phyloP scores from a whole-genome alignment of 1,140 invertebrate species.

The Heliothis subflexa region DNA sequence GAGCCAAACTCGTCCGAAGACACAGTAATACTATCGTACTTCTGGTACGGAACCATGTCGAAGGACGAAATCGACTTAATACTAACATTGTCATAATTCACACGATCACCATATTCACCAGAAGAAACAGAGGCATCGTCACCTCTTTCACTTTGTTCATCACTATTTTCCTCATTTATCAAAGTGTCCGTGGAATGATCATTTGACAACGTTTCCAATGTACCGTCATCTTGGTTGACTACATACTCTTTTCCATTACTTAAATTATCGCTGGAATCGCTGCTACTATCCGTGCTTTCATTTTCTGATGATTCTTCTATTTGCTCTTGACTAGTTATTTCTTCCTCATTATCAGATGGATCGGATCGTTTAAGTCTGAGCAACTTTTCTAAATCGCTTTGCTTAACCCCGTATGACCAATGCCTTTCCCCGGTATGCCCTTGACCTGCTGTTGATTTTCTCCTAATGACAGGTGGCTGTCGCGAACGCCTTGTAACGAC shows the following conservation, averaged over 20 bases:
- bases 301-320: conserved; percentile 56
- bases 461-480: conserved; percentile 79
- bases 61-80: conserved; percentile 83
- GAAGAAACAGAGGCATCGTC: conserved; percentile 71
- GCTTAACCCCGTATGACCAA: conserved; percentile 82
- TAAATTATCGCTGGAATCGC: conserved; percentile 73
- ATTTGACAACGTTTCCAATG: conserved; percentile 75
- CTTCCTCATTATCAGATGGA: conserved; percentile 76
- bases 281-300: conserved; percentile 70
- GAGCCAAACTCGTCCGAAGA: conserved; percentile 84
- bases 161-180: conserved; percentile 81
- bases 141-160: conserved; percentile 58
- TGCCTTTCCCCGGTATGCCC: conserved; percentile 71
- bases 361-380: conserved; percentile 78
- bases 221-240: conserved; percentile 74
- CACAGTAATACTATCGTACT: conserved; percentile 83
- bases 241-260: conserved; percentile 71
- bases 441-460: conserved; percentile 74
- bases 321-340: conserved; percentile 53
- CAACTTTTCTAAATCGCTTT: conserved; percentile 81
- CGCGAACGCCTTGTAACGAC: conserved; percentile 70
- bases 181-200: conserved; percentile 83
- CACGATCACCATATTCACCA: conserved; percentile 72
- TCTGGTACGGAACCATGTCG: conserved; percentile 83
- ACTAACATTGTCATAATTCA: conserved; percentile 84